These are phyloP conservation scores for Zeuzera pyrina DNA, from an alignment of 2,888 invertebrate genomes.

Conservation along the genomic window DNA sequence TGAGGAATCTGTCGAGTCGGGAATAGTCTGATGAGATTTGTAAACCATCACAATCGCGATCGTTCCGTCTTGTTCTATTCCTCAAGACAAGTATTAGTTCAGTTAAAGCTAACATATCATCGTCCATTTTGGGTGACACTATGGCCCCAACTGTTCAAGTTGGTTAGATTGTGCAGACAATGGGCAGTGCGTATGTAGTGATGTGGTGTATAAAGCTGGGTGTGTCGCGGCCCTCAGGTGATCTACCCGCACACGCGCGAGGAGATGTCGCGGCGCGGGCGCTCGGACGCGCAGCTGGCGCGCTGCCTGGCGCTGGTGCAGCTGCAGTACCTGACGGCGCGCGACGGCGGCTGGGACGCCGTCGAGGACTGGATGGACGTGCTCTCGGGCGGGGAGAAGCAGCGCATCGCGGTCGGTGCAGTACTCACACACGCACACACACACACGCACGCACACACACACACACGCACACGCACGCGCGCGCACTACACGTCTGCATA, in stretches of 20 bases:
- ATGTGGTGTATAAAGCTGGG: too few species aligned
- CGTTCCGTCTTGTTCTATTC: too few species aligned
- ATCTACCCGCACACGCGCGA: slow-evolving; percentile 95
- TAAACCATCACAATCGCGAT: too few species aligned
- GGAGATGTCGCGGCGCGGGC: slow-evolving; percentile 85
- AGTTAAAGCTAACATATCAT: too few species aligned
- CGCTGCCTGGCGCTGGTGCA: slow-evolving; percentile 87
- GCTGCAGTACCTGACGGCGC: slow-evolving; percentile 84
- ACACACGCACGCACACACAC: too few species aligned
- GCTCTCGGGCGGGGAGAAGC: slow-evolving; percentile 98
- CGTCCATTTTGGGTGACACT: too few species aligned
- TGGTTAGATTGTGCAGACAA: too few species aligned
- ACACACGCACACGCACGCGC: not conserved
- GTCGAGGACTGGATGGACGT: slow-evolving; percentile 99
- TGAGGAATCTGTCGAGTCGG: too few species aligned
- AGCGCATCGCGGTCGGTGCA: slow-evolving; percentile 88
- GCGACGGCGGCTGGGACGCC: slow-evolving; percentile 92
- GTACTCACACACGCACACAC: not conserved
- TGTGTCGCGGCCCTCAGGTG: slow-evolving; percentile 61
- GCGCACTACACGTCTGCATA: not conserved
- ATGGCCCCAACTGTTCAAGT: too few species aligned
- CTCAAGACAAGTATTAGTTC: too few species aligned
- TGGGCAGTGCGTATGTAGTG: too few species aligned
- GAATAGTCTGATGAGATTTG: too few species aligned
- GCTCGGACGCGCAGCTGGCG: slow-evolving; percentile 83